phyloP scores from a whole-genome alignment of 2,113 vertebrate species.

The Xenus cinereus region DNA sequence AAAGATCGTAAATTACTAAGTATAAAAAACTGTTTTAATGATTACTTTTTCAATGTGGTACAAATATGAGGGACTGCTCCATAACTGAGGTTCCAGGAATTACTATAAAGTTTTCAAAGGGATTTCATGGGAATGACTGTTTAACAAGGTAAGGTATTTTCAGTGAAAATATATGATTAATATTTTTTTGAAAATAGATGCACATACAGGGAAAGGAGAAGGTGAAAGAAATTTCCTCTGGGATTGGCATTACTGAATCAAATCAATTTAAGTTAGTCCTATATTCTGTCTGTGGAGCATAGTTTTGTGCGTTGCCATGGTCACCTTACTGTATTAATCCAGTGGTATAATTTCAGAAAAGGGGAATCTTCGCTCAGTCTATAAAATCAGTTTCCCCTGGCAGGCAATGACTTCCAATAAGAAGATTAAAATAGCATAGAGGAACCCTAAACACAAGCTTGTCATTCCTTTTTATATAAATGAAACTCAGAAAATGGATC shows the following conservation, averaged over 20 bases:
- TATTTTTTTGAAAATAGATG: not conserved
- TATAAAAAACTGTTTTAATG: not conserved
- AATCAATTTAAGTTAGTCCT: constrained; percentile 32
- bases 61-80: not conserved
- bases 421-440: not conserved
- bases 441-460: not conserved
- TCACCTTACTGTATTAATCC: constrained; percentile 16
- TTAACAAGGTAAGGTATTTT: not conserved
- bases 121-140: not conserved
- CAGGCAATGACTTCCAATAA: constrained; percentile 5
- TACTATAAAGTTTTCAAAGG: not conserved
- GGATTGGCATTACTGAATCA: constrained; percentile 24
- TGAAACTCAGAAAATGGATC: not conserved
- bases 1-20: not conserved
- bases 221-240: constrained; percentile 31
- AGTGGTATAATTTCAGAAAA: constrained; percentile 32
- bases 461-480: not conserved
- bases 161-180: not conserved
- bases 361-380: constrained; percentile 11
- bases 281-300: not conserved
- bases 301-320: constrained; percentile 21
- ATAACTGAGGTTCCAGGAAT: not conserved
- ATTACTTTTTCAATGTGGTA: not conserved
- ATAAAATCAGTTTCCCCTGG: not conserved
- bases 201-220: not conserved